Conservation (phyloP, 2,113 vertebrate species). For the Ceratotherium simum region DNA sequence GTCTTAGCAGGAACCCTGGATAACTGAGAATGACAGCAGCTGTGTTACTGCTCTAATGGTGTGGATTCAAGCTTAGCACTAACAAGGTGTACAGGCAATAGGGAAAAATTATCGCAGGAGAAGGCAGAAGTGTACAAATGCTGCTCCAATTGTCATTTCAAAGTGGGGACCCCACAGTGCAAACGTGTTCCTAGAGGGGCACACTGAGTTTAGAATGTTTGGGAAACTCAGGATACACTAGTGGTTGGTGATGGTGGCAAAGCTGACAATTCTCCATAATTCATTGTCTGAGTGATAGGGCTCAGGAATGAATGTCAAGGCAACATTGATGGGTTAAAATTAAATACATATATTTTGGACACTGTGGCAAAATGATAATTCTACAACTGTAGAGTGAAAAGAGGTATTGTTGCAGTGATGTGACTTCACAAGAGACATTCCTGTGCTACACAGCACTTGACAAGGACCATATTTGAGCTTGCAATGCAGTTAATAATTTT, state of each 20-base stretch:
- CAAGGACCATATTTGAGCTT: accelerated
- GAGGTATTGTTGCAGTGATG: background rate
- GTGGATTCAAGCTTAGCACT: constrained; percentile 15
- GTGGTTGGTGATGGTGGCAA: background rate
- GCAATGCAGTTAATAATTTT: background rate
- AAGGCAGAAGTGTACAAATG: background rate
- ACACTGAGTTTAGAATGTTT: background rate
- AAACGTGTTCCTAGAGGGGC: background rate
- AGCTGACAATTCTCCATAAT: background rate
- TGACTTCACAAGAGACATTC: background rate
- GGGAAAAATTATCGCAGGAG: background rate
- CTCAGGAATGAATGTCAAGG: background rate
- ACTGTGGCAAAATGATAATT: background rate
- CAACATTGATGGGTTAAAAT: background rate
- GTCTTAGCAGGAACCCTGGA: background rate
- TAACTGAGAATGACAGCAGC: constrained; percentile 3
- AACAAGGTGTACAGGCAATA: background rate
- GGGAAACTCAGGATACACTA: background rate
- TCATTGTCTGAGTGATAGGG: background rate
- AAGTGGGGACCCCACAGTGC: no score
- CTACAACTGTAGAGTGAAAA: background rate
- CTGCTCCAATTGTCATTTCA: background rate
- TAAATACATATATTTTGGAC: background rate
- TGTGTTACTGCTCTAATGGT: background rate
- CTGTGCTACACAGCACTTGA: accelerated